These are phyloP conservation scores for Yponomeuta malinellus DNA, from an alignment of 2,888 invertebrate species.

Conservation along the genomic window DNA sequence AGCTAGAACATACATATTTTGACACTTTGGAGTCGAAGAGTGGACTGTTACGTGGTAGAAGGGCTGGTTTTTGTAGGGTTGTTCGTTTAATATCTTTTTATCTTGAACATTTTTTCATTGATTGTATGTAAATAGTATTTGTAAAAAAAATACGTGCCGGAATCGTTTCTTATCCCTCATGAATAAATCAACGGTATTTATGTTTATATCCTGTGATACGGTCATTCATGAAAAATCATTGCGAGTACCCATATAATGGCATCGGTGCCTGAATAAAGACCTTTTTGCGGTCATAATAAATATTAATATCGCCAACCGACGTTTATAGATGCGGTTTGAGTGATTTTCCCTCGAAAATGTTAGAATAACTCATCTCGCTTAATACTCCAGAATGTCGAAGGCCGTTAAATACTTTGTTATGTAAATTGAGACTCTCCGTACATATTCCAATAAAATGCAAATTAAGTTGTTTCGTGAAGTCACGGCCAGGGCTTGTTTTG, in stretches of 20 bases:
- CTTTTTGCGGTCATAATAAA: background rate
- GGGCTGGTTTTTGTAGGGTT: too few relatives aligned
- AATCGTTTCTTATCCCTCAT: background rate
- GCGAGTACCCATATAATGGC: background rate
- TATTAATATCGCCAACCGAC: background rate
- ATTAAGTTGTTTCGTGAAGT: constrained; percentile 26
- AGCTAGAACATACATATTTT: too few relatives aligned
- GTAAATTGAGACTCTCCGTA: constrained; percentile 42
- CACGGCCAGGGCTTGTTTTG: background rate
- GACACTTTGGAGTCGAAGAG: too few relatives aligned
- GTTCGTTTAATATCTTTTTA: too few relatives aligned
- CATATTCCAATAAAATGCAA: constrained; percentile 57
- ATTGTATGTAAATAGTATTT: too few relatives aligned
- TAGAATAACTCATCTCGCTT: constrained; percentile 1
- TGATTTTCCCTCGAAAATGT: background rate
- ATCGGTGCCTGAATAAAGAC: background rate
- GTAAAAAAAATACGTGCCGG: background rate
- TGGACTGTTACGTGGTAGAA: too few relatives aligned
- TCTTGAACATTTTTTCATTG: too few relatives aligned
- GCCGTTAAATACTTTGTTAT: constrained; percentile 39
- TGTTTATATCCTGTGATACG: background rate
- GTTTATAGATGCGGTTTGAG: background rate
- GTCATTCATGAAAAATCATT: background rate
- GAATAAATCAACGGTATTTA: background rate
- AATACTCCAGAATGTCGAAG: background rate